A percentile compares a stretch with the other conserved stretches of the same genome.
Evolutionary conservation across 1,140 invertebrate species (phyloP).

Genomic region (Drosophila mauritiana): DNA sequence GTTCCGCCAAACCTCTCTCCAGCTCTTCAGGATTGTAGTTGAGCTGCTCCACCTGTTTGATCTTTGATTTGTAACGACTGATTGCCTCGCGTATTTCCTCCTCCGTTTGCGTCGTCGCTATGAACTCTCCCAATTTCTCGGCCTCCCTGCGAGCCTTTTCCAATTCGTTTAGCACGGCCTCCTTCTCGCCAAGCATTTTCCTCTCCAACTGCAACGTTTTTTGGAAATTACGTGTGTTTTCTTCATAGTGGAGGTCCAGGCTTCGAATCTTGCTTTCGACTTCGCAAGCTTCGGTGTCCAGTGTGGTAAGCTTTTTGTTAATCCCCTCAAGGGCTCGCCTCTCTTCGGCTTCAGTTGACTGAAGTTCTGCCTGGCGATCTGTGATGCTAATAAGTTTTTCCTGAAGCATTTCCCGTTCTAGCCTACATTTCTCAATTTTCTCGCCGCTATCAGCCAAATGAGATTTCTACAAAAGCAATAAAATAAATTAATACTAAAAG

Average conservation of each 20-base stretch:
- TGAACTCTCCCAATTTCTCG: conserved; percentile 56
- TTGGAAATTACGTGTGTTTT: conserved; percentile 42
- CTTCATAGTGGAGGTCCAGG: conserved; percentile 54
- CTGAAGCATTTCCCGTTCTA: conserved; percentile 33
- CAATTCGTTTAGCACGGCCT: conserved; percentile 25
- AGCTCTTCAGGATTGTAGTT: conserved; percentile 48
- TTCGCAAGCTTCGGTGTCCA: conserved; percentile 37
- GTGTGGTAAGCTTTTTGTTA: conserved; percentile 13
- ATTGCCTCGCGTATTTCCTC: conserved; percentile 54
- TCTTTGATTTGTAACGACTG: conserved; percentile 59
- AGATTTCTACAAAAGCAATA: conserved; percentile 33
- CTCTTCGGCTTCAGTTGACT: conserved; percentile 19
- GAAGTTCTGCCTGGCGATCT: conserved; percentile 12
- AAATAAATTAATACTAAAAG: neutral
- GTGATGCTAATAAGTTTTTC: conserved; percentile 31
- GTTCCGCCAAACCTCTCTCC: conserved; percentile 21
- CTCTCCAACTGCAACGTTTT: conserved; percentile 44
- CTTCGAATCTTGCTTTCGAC: conserved; percentile 41
- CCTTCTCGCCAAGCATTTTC: conserved; percentile 26
- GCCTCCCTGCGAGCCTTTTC: conserved; percentile 33
- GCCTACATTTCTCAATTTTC: conserved; percentile 47
- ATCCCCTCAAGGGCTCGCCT: conserved; percentile 25
- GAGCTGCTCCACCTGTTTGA: conserved; percentile 55
- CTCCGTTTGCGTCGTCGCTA: conserved; percentile 43
- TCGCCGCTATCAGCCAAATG: conserved; percentile 35